phyloP scores from a whole-genome alignment of 1,140 invertebrate species.

The Copidosoma floridanum region DNA sequence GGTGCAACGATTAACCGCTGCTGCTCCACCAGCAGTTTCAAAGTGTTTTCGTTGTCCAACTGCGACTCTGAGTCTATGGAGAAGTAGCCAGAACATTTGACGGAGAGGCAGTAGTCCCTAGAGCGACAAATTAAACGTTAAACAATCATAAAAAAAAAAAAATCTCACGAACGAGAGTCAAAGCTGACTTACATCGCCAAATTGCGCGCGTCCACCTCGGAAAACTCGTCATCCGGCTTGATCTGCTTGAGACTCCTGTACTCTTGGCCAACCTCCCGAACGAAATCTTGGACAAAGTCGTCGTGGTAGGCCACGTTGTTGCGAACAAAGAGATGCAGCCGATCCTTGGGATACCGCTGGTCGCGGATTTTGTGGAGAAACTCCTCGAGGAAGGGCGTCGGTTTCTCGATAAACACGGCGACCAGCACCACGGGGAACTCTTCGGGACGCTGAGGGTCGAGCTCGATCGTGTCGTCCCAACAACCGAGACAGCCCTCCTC shows the following conservation, averaged over 20 bases:
- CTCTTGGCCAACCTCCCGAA: constrained; percentile 57
- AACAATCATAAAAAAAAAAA: constrained; percentile 8
- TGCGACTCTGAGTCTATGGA: constrained; percentile 84
- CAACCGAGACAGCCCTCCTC: constrained; percentile 79
- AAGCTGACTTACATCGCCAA: constrained; percentile 75
- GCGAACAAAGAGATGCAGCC: constrained; percentile 82
- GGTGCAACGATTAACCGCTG: constrained; percentile 81
- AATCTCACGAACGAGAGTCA: background rate
- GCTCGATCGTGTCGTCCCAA: constrained; percentile 60
- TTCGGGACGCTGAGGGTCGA: constrained; percentile 43
- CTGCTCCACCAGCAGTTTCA: constrained; percentile 77
- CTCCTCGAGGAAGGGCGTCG: constrained; percentile 91
- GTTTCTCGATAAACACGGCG: constrained; percentile 78
- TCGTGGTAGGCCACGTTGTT: constrained; percentile 78
- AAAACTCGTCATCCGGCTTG: constrained; percentile 65
- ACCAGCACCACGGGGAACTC: constrained; percentile 70
- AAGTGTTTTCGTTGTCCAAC: constrained; percentile 72
- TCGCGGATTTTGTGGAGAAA: constrained; percentile 73
- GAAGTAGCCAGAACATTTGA: constrained; percentile 82
- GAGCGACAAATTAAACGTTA: constrained; percentile 29
- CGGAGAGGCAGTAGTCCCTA: constrained; percentile 75
- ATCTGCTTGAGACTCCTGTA: constrained; percentile 74
- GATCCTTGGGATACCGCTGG: constrained; percentile 84
- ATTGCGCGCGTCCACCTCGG: constrained; percentile 76
- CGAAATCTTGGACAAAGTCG: constrained; percentile 65